A percentile compares a stretch with the other conserved stretches of the same genome.
Conservation (phyloP, 2,113 vertebrate genomes). For the Phasianus colchicus region DNA sequence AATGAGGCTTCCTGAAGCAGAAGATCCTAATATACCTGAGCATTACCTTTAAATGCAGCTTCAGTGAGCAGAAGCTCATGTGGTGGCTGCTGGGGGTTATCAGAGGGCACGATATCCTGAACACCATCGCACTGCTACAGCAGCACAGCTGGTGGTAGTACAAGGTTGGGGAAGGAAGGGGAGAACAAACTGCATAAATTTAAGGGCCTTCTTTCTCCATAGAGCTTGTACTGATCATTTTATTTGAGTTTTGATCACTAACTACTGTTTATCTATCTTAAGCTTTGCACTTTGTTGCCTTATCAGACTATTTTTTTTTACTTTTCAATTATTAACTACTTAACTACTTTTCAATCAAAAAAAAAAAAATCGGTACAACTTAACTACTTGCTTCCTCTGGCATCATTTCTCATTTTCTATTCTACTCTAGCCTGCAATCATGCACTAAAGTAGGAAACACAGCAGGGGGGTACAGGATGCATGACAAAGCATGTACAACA, state of each 20-base stretch:
- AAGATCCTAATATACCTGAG: background rate
- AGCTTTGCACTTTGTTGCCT: background rate
- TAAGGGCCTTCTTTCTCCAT: background rate
- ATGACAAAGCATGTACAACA: background rate
- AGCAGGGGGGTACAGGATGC: constrained; percentile 9
- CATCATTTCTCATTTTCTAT: background rate
- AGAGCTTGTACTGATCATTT: background rate
- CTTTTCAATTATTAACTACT: background rate
- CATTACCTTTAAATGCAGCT: background rate
- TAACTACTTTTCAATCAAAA: background rate
- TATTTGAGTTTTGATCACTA: background rate
- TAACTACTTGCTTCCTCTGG: background rate
- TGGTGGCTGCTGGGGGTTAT: background rate
- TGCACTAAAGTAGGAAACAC: background rate
- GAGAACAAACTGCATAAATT: background rate
- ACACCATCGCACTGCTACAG: background rate
- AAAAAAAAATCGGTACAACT: background rate
- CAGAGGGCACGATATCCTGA: background rate
- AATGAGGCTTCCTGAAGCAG: background rate
- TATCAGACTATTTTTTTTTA: background rate
- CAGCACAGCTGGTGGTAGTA: background rate
- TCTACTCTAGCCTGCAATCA: background rate
- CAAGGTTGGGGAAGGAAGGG: background rate
- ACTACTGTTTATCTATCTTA: background rate
- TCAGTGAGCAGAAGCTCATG: background rate